A percentile compares a stretch with the other conserved stretches of the same genome.
Conservation (phyloP, 2,888 invertebrate species). For the Thymelicus acteon region DNA sequence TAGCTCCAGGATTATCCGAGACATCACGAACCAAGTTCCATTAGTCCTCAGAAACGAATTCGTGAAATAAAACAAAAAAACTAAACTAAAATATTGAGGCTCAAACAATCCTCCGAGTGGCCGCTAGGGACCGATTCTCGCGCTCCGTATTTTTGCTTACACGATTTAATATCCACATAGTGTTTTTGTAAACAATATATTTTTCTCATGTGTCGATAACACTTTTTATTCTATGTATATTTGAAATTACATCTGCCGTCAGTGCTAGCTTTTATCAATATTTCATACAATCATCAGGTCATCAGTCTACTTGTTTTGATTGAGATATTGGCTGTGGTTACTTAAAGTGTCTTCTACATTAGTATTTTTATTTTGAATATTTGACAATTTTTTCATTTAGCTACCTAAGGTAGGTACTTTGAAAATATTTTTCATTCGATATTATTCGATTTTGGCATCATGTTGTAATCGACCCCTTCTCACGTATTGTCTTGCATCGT, state of each 20-base stretch:
- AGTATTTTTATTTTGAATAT: no score
- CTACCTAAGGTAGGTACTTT: no score
- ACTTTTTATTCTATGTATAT: no score
- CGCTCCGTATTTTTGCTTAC: neutral
- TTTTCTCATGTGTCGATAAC: no score
- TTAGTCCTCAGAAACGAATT: slow-evolving; percentile 49
- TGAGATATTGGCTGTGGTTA: no score
- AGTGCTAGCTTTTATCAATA: no score
- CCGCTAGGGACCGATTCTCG: neutral
- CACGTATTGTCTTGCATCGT: slow-evolving; percentile 9
- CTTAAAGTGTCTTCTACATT: no score
- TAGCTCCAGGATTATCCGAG: slow-evolving; percentile 44
- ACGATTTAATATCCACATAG: neutral
- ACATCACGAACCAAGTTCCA: slow-evolving; percentile 25
- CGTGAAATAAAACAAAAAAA: slow-evolving; percentile 50
- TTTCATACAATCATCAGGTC: no score
- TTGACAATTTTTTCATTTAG: no score
- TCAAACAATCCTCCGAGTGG: slow-evolving; percentile 42
- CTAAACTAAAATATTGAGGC: slow-evolving; percentile 46
- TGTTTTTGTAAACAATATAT: no score
- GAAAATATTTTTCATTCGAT: neutral
- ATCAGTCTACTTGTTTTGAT: no score
- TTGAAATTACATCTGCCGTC: no score
- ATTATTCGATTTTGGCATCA: neutral
- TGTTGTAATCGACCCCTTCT: neutral